Conservation (phyloP, 1,140 invertebrate species). For the Mamestra configurata region DNA sequence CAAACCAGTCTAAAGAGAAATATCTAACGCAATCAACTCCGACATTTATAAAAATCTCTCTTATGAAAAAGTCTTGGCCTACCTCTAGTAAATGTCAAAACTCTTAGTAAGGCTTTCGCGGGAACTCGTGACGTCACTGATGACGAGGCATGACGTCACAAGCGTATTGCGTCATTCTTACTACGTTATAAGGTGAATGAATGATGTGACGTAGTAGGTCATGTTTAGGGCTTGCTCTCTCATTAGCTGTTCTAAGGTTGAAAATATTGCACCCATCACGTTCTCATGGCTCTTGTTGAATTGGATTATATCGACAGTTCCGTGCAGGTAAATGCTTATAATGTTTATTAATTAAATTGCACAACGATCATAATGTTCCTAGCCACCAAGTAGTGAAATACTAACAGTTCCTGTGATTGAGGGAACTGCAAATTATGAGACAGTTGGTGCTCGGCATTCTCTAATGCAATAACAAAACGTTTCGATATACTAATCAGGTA, state of each 20-base stretch:
- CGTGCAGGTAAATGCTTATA: too few relatives aligned
- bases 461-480: too few relatives aligned
- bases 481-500: too few relatives aligned
- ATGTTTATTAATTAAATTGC: too few relatives aligned
- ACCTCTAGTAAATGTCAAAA: constrained; percentile 4
- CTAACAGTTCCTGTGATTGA: too few relatives aligned
- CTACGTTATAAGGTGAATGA: constrained; percentile 6
- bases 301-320: too few relatives aligned
- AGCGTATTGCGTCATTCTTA: constrained; percentile 2
- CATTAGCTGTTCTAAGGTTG: neutral
- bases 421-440: too few relatives aligned
- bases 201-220: constrained; percentile 22
- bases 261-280: neutral
- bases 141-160: neutral
- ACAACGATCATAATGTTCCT: too few relatives aligned
- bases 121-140: constrained; percentile 5
- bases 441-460: too few relatives aligned
- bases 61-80: neutral
- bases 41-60: neutral
- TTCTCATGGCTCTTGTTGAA: neutral
- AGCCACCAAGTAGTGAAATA: too few relatives aligned
- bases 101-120: constrained; percentile 7
- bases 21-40: neutral
- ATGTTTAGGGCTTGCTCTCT: neutral
- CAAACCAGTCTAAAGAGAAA: neutral